A percentile compares a stretch with the other conserved stretches of the same genome.
Evolutionary conservation across 64 coral and sea anemone species (phyloP).

Genomic region (Trachythela sp.): DNA sequence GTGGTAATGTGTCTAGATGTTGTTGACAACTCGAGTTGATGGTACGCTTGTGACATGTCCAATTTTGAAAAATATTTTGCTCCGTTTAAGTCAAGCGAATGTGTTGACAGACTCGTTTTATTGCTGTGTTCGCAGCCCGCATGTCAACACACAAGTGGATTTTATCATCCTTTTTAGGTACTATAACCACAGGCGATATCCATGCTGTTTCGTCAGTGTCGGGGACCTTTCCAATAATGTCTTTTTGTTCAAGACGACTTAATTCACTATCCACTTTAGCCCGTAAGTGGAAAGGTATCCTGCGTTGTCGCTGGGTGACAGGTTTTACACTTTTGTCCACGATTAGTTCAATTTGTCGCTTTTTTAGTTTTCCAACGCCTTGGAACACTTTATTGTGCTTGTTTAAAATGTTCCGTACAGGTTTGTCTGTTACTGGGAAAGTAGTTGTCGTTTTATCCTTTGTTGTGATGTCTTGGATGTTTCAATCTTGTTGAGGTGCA

Average conservation of each 20-base stretch:
- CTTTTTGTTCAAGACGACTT: not conserved
- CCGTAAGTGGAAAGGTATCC: not conserved
- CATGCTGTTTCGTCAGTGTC: not conserved
- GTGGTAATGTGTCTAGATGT: not conserved
- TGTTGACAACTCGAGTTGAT: not conserved
- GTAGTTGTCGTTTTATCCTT: not conserved
- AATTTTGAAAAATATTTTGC: not conserved
- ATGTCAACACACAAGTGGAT: not conserved
- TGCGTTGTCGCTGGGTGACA: not conserved
- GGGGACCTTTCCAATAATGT: not conserved
- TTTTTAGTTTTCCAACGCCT: not conserved
- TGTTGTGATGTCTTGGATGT: not conserved
- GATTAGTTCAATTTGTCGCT: not conserved
- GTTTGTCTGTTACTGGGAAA: not conserved
- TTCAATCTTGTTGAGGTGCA: not conserved
- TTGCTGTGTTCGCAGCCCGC: not conserved
- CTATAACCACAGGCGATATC: not conserved
- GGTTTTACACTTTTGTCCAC: not conserved
- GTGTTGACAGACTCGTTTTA: not conserved
- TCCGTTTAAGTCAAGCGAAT: not conserved
- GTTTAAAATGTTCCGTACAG: not conserved
- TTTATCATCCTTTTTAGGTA: not conserved
- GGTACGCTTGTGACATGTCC: not conserved
- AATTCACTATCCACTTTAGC: not conserved
- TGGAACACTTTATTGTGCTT: not conserved